phyloP scores from a whole-genome alignment of 2,797 vertebrate genomes.

The Microcaecilia unicolor region DNA sequence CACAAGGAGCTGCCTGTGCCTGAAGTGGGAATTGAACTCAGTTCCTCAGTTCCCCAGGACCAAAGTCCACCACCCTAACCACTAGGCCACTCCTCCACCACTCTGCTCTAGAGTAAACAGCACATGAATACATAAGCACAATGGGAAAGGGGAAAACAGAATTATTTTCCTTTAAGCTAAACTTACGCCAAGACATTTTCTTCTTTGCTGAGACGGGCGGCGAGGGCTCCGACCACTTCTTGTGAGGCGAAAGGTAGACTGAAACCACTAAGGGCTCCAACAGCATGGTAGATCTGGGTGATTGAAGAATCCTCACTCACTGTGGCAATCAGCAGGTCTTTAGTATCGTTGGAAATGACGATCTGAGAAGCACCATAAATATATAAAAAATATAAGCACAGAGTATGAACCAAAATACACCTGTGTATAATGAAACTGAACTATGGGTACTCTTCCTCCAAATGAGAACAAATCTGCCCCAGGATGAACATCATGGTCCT shows the following conservation, averaged over 20 bases:
- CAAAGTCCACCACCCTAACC: no score
- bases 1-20: no score
- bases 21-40: no score
- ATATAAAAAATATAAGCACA: constrained; percentile 3
- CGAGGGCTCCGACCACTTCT: constrained; percentile 79
- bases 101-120: no score
- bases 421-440: fast-evolving
- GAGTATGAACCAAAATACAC: fast-evolving
- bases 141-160: no score
- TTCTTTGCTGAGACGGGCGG: constrained; percentile 84
- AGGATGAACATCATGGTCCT: no score
- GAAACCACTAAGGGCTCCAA: constrained; percentile 77
- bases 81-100: no score
- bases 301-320: constrained; percentile 89
- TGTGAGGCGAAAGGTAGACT: constrained; percentile 86
- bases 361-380: constrained; percentile 68
- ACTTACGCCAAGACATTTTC: constrained; percentile 89
- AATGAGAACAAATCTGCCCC: no score
- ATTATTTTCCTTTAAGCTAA: no score
- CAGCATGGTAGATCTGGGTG: constrained; percentile 82
- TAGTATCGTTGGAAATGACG: constrained; percentile 85
- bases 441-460: neutral
- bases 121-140: no score
- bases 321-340: constrained; percentile 82
- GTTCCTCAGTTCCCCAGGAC: no score